Conservation (phyloP, 2,888 invertebrate species). For the Plagiodera versicolora region DNA sequence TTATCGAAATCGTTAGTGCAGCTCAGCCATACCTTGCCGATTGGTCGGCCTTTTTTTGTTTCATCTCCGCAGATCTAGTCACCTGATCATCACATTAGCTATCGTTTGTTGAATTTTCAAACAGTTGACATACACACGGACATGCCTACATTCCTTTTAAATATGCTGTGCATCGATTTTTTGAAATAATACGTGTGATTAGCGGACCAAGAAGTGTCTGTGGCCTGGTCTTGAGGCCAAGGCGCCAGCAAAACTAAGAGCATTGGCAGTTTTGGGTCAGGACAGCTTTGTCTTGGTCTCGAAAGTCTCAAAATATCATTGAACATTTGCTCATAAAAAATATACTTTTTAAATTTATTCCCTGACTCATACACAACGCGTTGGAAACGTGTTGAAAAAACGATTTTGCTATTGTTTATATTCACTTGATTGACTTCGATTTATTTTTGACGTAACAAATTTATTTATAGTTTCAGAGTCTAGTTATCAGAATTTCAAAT, state of each 20-base stretch:
- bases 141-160: constrained; percentile 50
- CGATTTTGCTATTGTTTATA: no score
- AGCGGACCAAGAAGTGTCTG: constrained; percentile 53
- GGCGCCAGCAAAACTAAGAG: constrained; percentile 50
- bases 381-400: no score
- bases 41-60: constrained; percentile 31
- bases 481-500: no score
- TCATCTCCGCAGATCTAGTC: constrained; percentile 49
- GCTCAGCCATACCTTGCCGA: constrained; percentile 47
- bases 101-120: constrained; percentile 7
- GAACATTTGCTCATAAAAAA: no score
- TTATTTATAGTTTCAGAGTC: no score
- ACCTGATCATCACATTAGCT: constrained; percentile 28
- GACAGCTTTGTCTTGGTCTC: neutral
- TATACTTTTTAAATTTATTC: no score
- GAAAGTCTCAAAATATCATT: no score
- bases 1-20: constrained; percentile 35
- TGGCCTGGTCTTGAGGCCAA: constrained; percentile 43
- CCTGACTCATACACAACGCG: no score
- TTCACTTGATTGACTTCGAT: no score
- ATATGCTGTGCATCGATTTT: constrained; percentile 51
- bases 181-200: constrained; percentile 46
- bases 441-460: no score
- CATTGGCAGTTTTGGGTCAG: constrained; percentile 16
- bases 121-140: constrained; percentile 46